Evolutionary conservation across 2,113 vertebrate species (phyloP).

Genomic region (Dermatemys mawii): DNA sequence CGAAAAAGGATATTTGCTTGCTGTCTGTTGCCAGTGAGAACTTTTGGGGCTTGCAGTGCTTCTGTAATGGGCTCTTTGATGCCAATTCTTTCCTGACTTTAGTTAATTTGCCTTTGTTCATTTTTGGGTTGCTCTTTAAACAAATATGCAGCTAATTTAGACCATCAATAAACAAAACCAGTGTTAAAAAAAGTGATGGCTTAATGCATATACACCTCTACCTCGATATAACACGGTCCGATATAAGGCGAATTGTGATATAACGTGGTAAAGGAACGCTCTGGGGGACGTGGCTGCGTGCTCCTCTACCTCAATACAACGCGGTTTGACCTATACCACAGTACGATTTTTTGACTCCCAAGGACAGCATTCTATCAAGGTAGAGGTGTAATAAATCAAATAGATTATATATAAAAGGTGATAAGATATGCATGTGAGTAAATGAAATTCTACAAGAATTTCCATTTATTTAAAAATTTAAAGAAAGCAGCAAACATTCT

Average conservation of each 20-base stretch:
- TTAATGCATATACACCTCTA: background rate
- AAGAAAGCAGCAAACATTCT: background rate
- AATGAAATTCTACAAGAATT: background rate
- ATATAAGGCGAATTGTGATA: no score
- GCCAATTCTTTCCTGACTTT: background rate
- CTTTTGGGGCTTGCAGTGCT: background rate
- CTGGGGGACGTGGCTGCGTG: no score
- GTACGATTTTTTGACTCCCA: no score
- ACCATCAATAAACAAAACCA: rapidly evolving
- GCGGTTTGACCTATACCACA: no score
- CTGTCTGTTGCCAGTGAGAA: background rate
- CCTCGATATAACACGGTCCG: no score
- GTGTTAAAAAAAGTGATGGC: background rate
- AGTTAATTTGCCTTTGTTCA: background rate
- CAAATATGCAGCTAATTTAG: background rate
- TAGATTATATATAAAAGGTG: background rate
- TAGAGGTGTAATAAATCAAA: background rate
- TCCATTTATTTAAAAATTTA: background rate
- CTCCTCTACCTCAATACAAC: no score
- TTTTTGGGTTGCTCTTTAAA: background rate
- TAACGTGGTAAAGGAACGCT: no score
- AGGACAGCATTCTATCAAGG: no score
- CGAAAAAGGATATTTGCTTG: rapidly evolving
- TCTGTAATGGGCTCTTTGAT: background rate
- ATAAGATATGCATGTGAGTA: background rate